Base-by-base conservation (phyloP, 2,797 vertebrate species). In the Phrynocephalus vlangalii region DNA sequence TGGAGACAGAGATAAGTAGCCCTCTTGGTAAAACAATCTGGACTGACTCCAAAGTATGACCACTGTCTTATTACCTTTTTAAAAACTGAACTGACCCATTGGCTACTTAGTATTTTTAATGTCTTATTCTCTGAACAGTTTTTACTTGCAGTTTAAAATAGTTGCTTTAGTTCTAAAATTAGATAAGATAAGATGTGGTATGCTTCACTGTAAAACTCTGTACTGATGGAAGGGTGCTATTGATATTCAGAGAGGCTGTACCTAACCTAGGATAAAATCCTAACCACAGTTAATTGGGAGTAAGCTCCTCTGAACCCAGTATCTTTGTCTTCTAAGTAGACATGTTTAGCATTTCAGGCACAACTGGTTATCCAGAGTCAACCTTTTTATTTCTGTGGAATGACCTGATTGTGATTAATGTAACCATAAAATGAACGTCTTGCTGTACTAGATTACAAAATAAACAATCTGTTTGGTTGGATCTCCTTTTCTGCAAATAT, bases 201-300 rank as follows among this genome's bases (percentile, higher is more conserved):
- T 91, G 86, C 88, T 81, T 73, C 24, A 68, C n/a, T 86, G 30
- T 84, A 79, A 84, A 84, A 79, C 75, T 85, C 76, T 75, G 79
- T 71, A 94, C 94, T 93, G 93, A 95, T 95, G 94, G 92, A 80
- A 93, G 92, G 92, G 44, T 93, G 92, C 89, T 90, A 82, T 93
- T 94, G 89, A 91, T 87, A 86, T 91, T 90, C 84, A 76, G 88
- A 94, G 83, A 71, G 85, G 56, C 83, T 92, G 67, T 87, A 86
- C 0, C 0, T 89, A 88, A 52, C 33, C 88, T 89, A 86, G 76
- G 9, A n/a, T 67, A 60, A 78, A 30, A 33, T 78, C 38, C 73
- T 85, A n/a, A 26, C 24, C 48, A 56, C 28, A 86, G 13, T 86
- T 79, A 68, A 78, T 71, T 50, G 48, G 20, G 44, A 78, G 11